Evolutionary conservation across 2,888 invertebrate species (phyloP).

Genomic region (Automeris io): DNA sequence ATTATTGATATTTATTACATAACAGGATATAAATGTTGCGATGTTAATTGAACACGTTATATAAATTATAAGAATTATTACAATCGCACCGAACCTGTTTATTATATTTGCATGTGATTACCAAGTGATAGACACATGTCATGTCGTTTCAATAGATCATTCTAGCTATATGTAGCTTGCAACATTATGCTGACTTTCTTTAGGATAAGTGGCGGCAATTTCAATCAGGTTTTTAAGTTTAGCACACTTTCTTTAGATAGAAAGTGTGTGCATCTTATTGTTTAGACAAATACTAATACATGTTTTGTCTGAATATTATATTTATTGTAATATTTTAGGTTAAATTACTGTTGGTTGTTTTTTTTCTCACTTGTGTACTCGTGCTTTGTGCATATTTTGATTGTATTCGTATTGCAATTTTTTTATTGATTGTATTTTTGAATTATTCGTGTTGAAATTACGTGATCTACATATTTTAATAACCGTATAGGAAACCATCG

Average conservation of each 20-base stretch:
- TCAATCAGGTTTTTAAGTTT: constrained; percentile 16
- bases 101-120: constrained; percentile 5
- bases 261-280: constrained; percentile 14
- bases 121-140: not conserved
- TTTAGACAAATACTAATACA: not conserved
- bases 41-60: constrained; percentile 17
- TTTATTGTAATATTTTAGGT: constrained; percentile 1
- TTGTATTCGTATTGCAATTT: not conserved
- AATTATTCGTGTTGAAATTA: not conserved
- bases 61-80: constrained; percentile 16
- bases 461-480: constrained; percentile 6
- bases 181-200: constrained; percentile 21
- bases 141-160: not conserved
- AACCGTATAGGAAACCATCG: constrained; percentile 8
- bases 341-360: not conserved
- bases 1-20: constrained; percentile 8
- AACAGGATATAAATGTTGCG: constrained; percentile 17
- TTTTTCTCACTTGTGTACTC: constrained; percentile 11
- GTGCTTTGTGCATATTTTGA: not conserved
- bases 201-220: constrained; percentile 16
- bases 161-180: not conserved
- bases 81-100: constrained; percentile 10
- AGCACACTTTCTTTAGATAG: constrained; percentile 26
- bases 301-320: not conserved
- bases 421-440: not conserved